These are phyloP conservation scores for Ctenopoma kingsleyae DNA, from an alignment of 2,797 vertebrate species.

Conservation along the genomic window DNA sequence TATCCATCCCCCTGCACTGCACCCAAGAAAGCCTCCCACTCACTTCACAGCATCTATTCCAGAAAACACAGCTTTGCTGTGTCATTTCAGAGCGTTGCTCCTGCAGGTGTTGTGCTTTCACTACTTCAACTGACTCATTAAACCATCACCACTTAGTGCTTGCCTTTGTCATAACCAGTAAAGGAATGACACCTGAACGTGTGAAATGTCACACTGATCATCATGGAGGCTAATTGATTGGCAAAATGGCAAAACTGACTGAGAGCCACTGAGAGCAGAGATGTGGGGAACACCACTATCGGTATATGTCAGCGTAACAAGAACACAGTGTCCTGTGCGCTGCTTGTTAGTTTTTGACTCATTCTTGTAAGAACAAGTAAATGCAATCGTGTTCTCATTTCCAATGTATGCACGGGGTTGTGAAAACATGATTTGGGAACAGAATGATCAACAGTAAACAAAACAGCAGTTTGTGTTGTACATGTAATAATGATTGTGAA, in stretches of 20 bases:
- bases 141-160: constrained; percentile 57
- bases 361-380: constrained; percentile 2
- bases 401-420: not conserved
- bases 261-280: constrained; percentile 3
- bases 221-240: constrained; percentile 54
- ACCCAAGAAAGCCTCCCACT: constrained; percentile 22
- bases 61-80: constrained; percentile 5
- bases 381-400: constrained; percentile 2
- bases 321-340: not conserved
- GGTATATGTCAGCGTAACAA: not conserved
- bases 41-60: constrained; percentile 32
- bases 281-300: too few relatives aligned
- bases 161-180: constrained; percentile 52
- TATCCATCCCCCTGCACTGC: constrained; percentile 50
- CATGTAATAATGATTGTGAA: not conserved
- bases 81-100: constrained; percentile 34
- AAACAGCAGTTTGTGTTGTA: not conserved
- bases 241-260: constrained; percentile 20
- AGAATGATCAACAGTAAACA: constrained; percentile 6
- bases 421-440: constrained; percentile 5
- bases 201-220: constrained; percentile 63
- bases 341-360: not conserved
- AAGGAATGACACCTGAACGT: constrained; percentile 51
- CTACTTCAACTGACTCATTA: constrained; percentile 65
- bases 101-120: constrained; percentile 57